A percentile compares a stretch with the other conserved stretches of the same genome.
Evolutionary conservation across 2,113 vertebrate genomes (phyloP).

Genomic region (Polyodon spathula): DNA sequence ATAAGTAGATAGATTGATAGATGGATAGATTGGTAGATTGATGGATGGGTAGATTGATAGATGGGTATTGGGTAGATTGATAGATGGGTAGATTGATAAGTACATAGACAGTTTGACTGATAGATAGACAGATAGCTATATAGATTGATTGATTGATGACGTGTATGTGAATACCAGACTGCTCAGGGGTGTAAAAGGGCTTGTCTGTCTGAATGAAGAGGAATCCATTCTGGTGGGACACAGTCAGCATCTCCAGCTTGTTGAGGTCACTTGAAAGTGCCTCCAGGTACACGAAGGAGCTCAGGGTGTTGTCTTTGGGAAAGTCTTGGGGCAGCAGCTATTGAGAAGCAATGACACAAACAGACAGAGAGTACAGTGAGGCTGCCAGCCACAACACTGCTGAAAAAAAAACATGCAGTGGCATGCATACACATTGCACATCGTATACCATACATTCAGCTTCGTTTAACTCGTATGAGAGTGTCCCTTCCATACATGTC

Average conservation of each 20-base stretch:
- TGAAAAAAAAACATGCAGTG: too few species aligned
- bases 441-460: too few species aligned
- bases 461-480: too few species aligned
- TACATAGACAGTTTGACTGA: not conserved
- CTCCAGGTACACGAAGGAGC: slow-evolving; percentile 59
- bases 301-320: slow-evolving; percentile 20
- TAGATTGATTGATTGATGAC: not conserved
- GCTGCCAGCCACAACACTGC: not conserved
- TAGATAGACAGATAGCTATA: not conserved
- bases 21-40: too few species aligned
- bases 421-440: too few species aligned
- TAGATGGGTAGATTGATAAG: too few species aligned
- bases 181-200: slow-evolving; percentile 78
- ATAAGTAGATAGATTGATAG: too few species aligned
- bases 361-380: not conserved
- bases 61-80: too few species aligned
- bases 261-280: slow-evolving; percentile 62
- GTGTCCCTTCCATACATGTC: too few species aligned
- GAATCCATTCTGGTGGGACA: slow-evolving; percentile 75
- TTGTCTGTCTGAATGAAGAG: slow-evolving; percentile 87
- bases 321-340: slow-evolving; percentile 61
- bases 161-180: slow-evolving; percentile 58
- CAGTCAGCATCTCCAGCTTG: slow-evolving; percentile 45
- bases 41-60: too few species aligned
- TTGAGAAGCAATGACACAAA: slow-evolving; percentile 19